Base-by-base conservation (phyloP, 2,888 invertebrate species). In the Tortrix viridana region DNA sequence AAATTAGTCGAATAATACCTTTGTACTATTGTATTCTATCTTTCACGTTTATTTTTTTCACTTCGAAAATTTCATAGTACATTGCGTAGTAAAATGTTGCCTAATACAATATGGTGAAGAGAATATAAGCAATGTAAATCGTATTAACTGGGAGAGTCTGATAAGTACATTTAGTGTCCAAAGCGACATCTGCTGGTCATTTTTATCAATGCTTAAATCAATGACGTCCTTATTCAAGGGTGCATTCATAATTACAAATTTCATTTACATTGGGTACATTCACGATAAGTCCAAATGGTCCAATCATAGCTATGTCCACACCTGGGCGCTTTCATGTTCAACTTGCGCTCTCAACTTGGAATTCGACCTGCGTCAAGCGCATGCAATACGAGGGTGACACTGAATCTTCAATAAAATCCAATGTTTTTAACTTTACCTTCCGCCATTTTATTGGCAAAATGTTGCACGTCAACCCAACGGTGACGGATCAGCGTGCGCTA, bases 151-250 rank as follows among this genome's bases (percentile, higher is more conserved):
- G 3, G 7, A 32, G 32, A 32, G 32, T 3, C 26, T 12, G 12
- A 26, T 43, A 56, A 53, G 48, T 52, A n/a, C 12, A 14, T 12
- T 32, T 57, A 37, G 1, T 9, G 14, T 48, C 23, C 22, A 32
- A 47, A 65, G 71, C 66, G 74, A 65, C 74, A 73, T 67, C 74
- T 74, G 60, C 54, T 48, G 70, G 48, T 6, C 5, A 50, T 14
- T 32, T 47, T 37, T 7, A 18, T 18, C 22, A 64, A 62, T 23
- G 46, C 59, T 68, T 54, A 66, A 73, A 75, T 71, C 72, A 74
- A 74, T 73, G 72, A 70, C 70, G 55, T 72, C 65, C 41, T 38
- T 52, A 20, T 44, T 50, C n/a, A 38, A 49, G 44, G 61, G 37
- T 23, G 65, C 60, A 48, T 70, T 69, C 65, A 60, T 38, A 63